Evolutionary conservation across 1,140 invertebrate species (phyloP), one percentile per base, ranked within the genome.

Genomic region (Pseudobourletiella spinata): DNA sequence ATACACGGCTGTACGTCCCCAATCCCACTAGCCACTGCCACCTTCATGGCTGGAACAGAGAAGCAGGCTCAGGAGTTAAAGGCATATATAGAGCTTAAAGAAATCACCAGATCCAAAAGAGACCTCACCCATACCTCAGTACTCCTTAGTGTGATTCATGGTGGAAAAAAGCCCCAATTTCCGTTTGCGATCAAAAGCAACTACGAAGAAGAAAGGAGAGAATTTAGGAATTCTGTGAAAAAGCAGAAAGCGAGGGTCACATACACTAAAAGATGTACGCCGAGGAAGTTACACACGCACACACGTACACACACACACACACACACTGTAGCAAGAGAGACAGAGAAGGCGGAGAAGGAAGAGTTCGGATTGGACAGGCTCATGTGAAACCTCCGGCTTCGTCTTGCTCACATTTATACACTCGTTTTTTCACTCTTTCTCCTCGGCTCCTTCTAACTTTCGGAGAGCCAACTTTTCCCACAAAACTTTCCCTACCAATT

Each of bases 131-230:
- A n/a, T n/a, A n/a, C n/a, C n/a, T n/a, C n/a, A n/a, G n/a, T n/a
- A n/a, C n/a, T n/a, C 6, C 18, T 48, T 6, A 39, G 24, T 48
- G 14, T 48, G 48, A 51, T 51, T 51, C 48, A 51, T 25, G 48
- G 24, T 51, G 48, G 48, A 51, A 51, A 51, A 51, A 51, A 51
- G 22, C 4, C 48, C 14, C 48, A 51, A 48, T 51, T 51, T 51
- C 48, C 24, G 48, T 51, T 51, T 22, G 48, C 32, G 8, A 39
- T 39, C 8, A 39, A 39, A 39, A n/a, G 32, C 3, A 11, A 11
- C 35, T 46, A 46, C 24, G 28, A 56, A 35, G 54, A 32, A 32
- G 30, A 56, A 35, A 56, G 29, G 26, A 32, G 54, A 29, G 26
- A 56, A n/a, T n/a, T n/a, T n/a, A 56, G 35, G 6, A 56, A 50